Conservation (phyloP, 2,888 invertebrate genomes). For the Geophilus truncorum region DNA sequence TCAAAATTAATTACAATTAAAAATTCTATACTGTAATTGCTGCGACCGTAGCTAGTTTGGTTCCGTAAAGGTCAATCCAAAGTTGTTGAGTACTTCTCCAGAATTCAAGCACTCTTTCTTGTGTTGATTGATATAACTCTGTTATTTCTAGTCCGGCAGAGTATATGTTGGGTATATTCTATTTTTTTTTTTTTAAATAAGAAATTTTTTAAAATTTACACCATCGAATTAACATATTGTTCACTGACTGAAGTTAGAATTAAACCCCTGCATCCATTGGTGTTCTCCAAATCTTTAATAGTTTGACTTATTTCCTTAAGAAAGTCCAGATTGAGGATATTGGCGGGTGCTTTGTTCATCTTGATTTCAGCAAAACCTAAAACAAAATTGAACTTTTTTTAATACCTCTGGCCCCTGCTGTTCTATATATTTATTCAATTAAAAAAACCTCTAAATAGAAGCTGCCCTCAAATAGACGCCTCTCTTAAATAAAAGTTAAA, state of each 20-base stretch:
- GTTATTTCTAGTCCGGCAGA: conserved; percentile 77
- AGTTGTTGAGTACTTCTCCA: conserved; percentile 74
- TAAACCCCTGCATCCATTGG: conserved; percentile 62
- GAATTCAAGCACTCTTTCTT: conserved; percentile 61
- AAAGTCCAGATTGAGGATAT: conserved; percentile 71
- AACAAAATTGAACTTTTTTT: no score
- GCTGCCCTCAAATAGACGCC: no score
- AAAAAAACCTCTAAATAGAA: no score
- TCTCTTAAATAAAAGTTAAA: no score
- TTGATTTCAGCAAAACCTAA: conserved; percentile 66
- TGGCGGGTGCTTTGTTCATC: conserved; percentile 72
- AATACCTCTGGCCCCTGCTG: no score
- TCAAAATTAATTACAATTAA: not conserved
- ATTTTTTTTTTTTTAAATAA: not conserved
- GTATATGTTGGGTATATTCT: conserved; percentile 56
- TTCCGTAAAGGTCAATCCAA: conserved; percentile 71
- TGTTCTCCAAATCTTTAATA: conserved; percentile 61
- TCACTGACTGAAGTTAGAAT: conserved; percentile 73
- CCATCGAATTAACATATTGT: not conserved
- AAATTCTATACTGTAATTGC: conserved; percentile 59
- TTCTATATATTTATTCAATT: no score
- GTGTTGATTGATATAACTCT: conserved; percentile 78
- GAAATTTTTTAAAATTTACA: not conserved
- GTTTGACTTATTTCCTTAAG: conserved; percentile 60
- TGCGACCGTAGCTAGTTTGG: conserved; percentile 65